Evolutionary conservation across 2,888 invertebrate species (phyloP).

Genomic region (Elysia crispata): DNA sequence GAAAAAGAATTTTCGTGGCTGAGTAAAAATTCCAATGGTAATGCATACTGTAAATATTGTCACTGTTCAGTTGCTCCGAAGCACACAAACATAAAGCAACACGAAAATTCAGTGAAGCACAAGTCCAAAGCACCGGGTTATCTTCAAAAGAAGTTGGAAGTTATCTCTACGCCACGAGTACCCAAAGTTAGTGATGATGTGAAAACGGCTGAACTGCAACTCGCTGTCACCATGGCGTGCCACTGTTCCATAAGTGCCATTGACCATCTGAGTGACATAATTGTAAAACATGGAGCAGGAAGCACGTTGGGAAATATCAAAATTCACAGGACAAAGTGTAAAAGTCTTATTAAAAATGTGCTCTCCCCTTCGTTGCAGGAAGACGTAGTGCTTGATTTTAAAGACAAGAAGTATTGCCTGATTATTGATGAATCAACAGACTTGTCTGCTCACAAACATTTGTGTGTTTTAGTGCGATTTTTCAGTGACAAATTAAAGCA

Average conservation of each 20-base stretch:
- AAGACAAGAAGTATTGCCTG: not conserved
- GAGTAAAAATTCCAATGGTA: not conserved
- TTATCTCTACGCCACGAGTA: too few relatives aligned
- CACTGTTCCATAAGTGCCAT: conserved; percentile 13
- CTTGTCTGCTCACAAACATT: not conserved
- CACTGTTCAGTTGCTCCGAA: not conserved
- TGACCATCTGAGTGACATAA: conserved; percentile 11
- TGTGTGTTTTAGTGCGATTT: not conserved
- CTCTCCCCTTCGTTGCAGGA: not conserved
- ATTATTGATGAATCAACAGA: conserved; percentile 11
- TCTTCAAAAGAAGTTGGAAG: not conserved
- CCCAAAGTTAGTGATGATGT: too few relatives aligned
- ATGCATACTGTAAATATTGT: conserved; percentile 14
- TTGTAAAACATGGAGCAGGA: not conserved
- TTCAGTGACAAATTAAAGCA: not conserved
- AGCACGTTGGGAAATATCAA: conserved; percentile 1
- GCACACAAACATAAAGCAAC: not conserved
- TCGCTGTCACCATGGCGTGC: not conserved
- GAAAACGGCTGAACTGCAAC: conserved; percentile 4
- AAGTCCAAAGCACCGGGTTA: not conserved
- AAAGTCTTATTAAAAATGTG: not conserved
- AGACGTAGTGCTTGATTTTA: not conserved
- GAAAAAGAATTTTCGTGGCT: not conserved
- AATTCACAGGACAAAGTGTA: conserved; percentile 24
- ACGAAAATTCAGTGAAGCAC: conserved; percentile 9